Base-by-base conservation (phyloP, 2,113 vertebrate genomes). In the Probosciger aterrimus region DNA sequence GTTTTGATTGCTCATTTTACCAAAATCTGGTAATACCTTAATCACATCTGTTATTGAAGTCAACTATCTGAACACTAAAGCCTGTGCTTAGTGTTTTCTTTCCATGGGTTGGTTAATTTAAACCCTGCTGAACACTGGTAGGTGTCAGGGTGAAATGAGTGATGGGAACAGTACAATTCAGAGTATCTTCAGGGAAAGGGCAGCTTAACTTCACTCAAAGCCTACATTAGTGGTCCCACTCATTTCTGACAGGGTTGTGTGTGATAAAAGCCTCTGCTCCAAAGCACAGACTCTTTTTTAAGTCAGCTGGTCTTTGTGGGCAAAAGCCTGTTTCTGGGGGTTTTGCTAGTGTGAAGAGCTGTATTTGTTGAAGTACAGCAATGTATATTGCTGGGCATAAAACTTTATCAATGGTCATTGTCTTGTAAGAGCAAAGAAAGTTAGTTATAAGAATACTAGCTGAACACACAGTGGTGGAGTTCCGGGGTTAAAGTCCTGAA, bases 401-500 rank as follows among this genome's bases (percentile, higher is more conserved):
- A 74, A 86, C 50, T 41, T 59, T 18, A 47, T 77, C 35, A 46
- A 11, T 43, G 67, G 79, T 70, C 23, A 18, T 16, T 43, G 44
- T 74, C 28, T 86, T 71, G 41, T 41, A 41, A 41, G 41, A 41
- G 41, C 41, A 41, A 41, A 41, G 41, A 41, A 41, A 41, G 41
- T 41, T 41, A 41, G 13, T 41, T 93, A 37, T 18, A 78, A 35
- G 83, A 62, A 13, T 81, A 43, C 69, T 87, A n/a, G 68, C 22
- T 75, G 85, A 93, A 75, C 15, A 41, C 80, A 55, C 55, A 41
- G 20, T 75, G 63, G 49, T 31, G 11, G 89, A 92, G 69, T 94
- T 88, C 62, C 82, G 31, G 43, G 78, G 31, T 81, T 91, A 73
- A 93, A 86, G 86, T 94, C 74, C 68, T 86, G 60, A 81, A 69